These are phyloP conservation scores for Antedon mediterranea DNA, from an alignment of 53 echinoderm and acorn worm species.

Conservation along the genomic window DNA sequence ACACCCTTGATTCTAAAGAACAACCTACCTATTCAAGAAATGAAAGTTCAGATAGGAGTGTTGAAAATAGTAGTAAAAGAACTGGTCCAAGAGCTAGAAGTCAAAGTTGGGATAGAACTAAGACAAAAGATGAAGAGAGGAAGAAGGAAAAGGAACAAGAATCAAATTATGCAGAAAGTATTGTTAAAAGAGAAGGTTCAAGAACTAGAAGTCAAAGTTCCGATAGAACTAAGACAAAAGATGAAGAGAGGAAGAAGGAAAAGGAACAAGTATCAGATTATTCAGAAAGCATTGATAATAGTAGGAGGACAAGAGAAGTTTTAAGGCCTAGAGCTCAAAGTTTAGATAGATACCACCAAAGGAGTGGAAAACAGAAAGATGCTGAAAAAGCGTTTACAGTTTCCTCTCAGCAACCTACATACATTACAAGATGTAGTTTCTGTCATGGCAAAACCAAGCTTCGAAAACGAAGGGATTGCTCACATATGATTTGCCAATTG, in stretches of 20 bases:
- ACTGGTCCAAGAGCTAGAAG: background rate
- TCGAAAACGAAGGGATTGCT: conserved; percentile 20
- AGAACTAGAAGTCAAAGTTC: too few species aligned
- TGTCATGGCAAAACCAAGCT: conserved; percentile 10
- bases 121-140: too few species aligned
- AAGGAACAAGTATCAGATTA: too few species aligned
- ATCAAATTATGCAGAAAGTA: too few species aligned
- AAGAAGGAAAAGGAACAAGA: too few species aligned
- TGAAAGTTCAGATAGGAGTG: too few species aligned
- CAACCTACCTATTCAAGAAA: background rate
- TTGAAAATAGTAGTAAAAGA: too few species aligned
- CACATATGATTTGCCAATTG: conserved; percentile 16
- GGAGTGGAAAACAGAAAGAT: background rate
- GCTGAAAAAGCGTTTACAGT: background rate
- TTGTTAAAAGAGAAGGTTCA: too few species aligned
- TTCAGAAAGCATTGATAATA: too few species aligned
- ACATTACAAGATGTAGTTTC: conserved; percentile 1
- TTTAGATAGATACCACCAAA: background rate
- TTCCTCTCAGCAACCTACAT: background rate
- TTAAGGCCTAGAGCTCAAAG: background rate
- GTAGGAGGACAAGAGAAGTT: too few species aligned
- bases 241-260: too few species aligned
- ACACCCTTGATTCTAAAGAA: background rate
- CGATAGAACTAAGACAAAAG: too few species aligned
- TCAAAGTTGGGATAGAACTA: background rate